Evolutionary conservation across 2,888 invertebrate genomes (phyloP), one percentile per base, ranked within the genome.

Genomic region (Apotomis turbidana): DNA sequence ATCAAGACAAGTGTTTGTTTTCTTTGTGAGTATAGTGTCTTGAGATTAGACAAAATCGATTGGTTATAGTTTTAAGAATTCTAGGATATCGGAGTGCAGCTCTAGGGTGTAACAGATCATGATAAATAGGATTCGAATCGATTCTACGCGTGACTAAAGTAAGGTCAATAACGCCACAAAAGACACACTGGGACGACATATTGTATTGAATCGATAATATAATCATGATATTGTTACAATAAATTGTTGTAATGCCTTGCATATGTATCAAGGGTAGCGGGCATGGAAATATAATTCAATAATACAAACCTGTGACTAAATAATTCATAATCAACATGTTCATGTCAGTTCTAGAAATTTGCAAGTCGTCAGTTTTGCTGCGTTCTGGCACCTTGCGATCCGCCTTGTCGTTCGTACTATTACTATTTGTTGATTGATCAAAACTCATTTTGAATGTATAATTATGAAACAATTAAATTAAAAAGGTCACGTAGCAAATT

Each of bases 281-380:
- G 44, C 12, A 10, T 55, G 36, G 46, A 61, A n/a, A 60, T 59
- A 61, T 8, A 55, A 38, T 60, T 54, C 57, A 76, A 66, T 27
- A 64, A 68, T 75, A 54, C 68, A 88, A 90, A 98, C 98, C 98
- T 93, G 98, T 99, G 58, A 99, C 98, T 83, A 99, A 95, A 91
- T 99, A 99, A 93, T 99, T 99, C 99, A 99, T 99, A 78, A 99
- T 98, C 76, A 99, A 94, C 89, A 97, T 97, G 90, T 99, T 99
- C 97, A 99, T 98, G 81, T 98, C 97, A 57, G 97, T 96, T 80
- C 98, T 95, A 70, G 97, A 97, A 79, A 98, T 96, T 80, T 97
- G 97, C 78, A 96, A 94, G 76, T 96, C 95, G 84, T 97, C 96
- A 12, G 97, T 90, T 83, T 95, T 95, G 75, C 95, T 95, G 80